Evolutionary conservation across 2,113 vertebrate genomes (phyloP), one percentile per base, ranked within the genome.

Genomic region (Apaloderma vittatum): DNA sequence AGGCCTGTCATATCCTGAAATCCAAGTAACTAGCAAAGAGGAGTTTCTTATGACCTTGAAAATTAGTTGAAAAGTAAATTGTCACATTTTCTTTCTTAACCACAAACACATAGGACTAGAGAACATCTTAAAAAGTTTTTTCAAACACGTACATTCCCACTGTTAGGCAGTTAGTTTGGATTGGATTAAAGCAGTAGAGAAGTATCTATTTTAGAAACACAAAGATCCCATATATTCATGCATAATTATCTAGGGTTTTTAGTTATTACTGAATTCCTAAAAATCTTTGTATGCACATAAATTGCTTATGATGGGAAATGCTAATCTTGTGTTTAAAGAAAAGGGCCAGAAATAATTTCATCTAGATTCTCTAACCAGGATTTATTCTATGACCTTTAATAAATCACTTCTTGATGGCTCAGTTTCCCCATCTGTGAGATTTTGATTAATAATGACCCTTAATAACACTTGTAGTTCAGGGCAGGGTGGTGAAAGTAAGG

Each of bases 301-400:
- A 29, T 78, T 67, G 48, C 32, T 65, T 68, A 20, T 12, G 3
- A 76, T 45, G 6, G 8, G 8, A 93, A 86, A 73, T n/a, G 26
- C 24, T 79, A 76, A 61, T 30, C 19, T 72, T 73, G 16, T 17
- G 8, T 49, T 86, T 82, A 73, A 76, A 88, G 43, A 67, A 72
- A 34, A 65, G 8, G 6, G 3, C 2, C 52, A 22, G 36, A 93
- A 77, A 70, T 29, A 0, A 51, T 73, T 86, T 86, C 1, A 32
- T 77, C n/a, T 52, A 45, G 2, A 9, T 79, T 76, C 51, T 62
- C 3, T 11, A 54, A 49, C 11, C 7, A 51, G 22, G 8, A 61
- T 88, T 83, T 86, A 40, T 77, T 80, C 71, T 63, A 29, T 66
- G 71, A 86, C 46, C 13, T 90, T 82, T 90, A 66, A 63, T 82